Conservation (phyloP, 2,113 vertebrate genomes). For the Myrmecobius fasciatus region DNA sequence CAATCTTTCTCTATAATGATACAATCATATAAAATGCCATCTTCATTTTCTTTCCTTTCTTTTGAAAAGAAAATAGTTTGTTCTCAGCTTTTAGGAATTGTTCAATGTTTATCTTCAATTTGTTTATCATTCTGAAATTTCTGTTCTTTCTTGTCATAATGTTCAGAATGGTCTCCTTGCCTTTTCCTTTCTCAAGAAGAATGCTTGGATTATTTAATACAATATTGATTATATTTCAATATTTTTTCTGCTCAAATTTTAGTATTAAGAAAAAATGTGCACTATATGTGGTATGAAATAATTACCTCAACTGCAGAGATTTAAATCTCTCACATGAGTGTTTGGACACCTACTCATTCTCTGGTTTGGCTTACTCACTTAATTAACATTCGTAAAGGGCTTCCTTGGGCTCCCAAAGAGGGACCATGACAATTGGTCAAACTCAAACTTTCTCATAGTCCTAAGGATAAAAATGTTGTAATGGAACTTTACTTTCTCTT, state of each 20-base stretch:
- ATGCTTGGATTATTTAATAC: background rate
- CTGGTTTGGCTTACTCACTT: background rate
- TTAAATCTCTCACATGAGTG: background rate
- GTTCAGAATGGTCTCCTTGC: background rate
- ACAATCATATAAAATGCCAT: background rate
- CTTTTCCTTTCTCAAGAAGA: too few species aligned
- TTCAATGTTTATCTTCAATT: background rate
- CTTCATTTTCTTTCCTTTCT: background rate
- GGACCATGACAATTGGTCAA: background rate
- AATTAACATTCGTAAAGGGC: background rate
- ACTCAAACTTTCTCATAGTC: background rate
- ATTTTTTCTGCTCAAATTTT: background rate
- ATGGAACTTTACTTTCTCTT: background rate
- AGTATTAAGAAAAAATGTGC: background rate
- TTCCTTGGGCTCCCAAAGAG: background rate
- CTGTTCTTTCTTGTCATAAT: background rate
- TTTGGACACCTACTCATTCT: background rate
- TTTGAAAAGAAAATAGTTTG: background rate
- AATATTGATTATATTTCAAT: background rate
- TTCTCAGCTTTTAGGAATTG: background rate
- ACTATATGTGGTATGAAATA: background rate
- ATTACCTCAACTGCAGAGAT: background rate
- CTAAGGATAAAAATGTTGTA: background rate
- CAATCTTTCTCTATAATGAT: background rate
- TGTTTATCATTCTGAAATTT: background rate